A percentile compares a stretch with the other conserved stretches of the same genome.
phyloP scores from a whole-genome alignment of 1,140 invertebrate species.

The Diuraphis noxia region DNA sequence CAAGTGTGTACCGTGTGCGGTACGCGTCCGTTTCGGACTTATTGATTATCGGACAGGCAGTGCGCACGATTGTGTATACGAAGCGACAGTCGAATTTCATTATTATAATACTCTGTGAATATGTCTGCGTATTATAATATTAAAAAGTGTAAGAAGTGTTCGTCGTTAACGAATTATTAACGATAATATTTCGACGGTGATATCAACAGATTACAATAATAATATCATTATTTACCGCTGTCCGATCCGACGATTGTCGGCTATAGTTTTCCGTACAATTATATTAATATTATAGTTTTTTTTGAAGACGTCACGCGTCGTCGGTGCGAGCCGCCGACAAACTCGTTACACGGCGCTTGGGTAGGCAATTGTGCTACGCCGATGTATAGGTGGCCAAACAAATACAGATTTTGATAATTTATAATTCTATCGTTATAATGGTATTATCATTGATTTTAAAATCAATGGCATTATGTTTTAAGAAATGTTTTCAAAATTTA shows the following conservation, averaged over 20 bases:
- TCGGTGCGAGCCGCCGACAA: neutral
- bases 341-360: constrained; percentile 27
- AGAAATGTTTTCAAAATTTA: neutral
- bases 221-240: neutral
- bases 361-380: constrained; percentile 39
- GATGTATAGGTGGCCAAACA: neutral
- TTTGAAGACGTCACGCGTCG: too few species aligned
- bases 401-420: neutral
- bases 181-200: neutral
- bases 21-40: neutral
- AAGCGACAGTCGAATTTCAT: neutral
- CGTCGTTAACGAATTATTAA: too few species aligned
- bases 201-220: neutral
- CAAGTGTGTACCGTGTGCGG: neutral
- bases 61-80: neutral
- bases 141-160: neutral
- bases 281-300: neutral
- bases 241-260: neutral
- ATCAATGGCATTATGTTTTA: neutral
- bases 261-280: neutral
- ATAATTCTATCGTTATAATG: too few species aligned
- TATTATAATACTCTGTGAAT: neutral
- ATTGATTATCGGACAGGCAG: neutral
- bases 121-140: neutral
- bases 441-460: too few species aligned